Evolutionary conservation across 2,797 vertebrate genomes (phyloP).

Genomic region (Acropternis orthonyx): DNA sequence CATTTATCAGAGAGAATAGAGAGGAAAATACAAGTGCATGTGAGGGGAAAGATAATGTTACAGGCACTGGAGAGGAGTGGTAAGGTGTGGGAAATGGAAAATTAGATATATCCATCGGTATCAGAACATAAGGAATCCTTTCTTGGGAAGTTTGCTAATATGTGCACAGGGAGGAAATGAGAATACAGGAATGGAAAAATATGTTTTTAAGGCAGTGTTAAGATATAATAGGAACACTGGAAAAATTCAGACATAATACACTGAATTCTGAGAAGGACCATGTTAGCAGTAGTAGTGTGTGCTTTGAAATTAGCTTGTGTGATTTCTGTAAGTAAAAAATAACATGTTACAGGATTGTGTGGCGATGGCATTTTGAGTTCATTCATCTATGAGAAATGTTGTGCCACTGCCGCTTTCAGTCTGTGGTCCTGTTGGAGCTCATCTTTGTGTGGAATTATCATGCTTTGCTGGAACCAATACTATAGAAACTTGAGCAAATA

Average conservation of each 20-base stretch:
- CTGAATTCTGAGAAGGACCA: background rate
- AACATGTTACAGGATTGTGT: background rate
- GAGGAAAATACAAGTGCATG: background rate
- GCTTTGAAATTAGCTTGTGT: background rate
- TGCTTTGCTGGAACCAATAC: background rate
- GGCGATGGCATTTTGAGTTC: background rate
- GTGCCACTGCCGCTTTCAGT: background rate
- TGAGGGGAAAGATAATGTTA: background rate
- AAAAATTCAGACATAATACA: background rate
- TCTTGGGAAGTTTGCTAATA: background rate
- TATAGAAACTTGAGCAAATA: background rate
- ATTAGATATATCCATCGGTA: background rate
- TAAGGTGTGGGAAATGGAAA: background rate
- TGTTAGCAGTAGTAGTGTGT: background rate
- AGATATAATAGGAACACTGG: accelerated
- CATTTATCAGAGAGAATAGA: background rate
- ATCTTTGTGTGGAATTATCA: background rate
- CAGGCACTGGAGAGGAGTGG: background rate
- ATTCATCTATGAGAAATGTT: background rate
- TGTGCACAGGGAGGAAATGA: background rate
- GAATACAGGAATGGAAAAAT: background rate
- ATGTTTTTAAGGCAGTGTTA: background rate
- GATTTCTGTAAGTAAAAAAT: background rate
- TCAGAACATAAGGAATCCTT: background rate
- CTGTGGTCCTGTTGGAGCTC: background rate